These are phyloP conservation scores for Drosophila tropicalis DNA, from an alignment of 1,140 invertebrate genomes.

Conservation along the genomic window DNA sequence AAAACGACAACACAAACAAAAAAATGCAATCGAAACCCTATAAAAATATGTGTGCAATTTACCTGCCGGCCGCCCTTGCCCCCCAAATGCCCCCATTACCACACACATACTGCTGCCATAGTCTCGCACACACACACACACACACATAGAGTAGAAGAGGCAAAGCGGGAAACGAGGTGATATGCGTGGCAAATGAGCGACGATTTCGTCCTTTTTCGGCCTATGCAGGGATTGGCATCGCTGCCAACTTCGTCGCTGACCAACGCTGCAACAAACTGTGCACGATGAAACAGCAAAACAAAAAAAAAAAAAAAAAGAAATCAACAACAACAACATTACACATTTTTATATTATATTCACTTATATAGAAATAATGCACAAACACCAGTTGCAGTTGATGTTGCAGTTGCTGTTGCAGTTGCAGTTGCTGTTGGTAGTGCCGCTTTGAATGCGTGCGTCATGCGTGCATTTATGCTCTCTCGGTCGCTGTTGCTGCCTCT, in stretches of 20 bases:
- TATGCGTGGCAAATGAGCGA: conserved; percentile 72
- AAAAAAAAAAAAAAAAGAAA: conserved; percentile 1
- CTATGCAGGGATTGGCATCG: conserved; percentile 48
- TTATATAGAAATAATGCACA: conserved; percentile 70
- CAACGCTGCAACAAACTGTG: conserved; percentile 28
- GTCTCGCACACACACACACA: conserved; percentile 21
- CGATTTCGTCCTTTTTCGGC: conserved; percentile 77
- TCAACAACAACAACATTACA: conserved; percentile 33
- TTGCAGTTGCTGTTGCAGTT: conserved; percentile 27
- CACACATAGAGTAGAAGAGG: conserved; percentile 5
- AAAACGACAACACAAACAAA: conserved; percentile 27
- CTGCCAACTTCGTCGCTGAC: conserved; percentile 12
- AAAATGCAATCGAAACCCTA: conserved; percentile 78
- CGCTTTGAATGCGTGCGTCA: conserved; percentile 45
- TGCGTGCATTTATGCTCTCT: conserved; percentile 15
- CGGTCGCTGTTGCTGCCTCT: conserved; percentile 9
- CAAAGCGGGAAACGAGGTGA: background rate
- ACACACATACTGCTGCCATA: background rate
- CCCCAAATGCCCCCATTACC: background rate
- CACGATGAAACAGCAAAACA: background rate
- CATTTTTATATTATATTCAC: conserved; percentile 58
- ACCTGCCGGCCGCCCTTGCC: conserved; percentile 27
- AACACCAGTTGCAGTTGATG: conserved; percentile 74
- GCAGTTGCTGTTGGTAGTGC: conserved; percentile 19
- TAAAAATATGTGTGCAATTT: conserved; percentile 69